These are phyloP conservation scores for Aleiodes testaceus DNA, from an alignment of 2,888 invertebrate genomes.

Conservation along the genomic window DNA sequence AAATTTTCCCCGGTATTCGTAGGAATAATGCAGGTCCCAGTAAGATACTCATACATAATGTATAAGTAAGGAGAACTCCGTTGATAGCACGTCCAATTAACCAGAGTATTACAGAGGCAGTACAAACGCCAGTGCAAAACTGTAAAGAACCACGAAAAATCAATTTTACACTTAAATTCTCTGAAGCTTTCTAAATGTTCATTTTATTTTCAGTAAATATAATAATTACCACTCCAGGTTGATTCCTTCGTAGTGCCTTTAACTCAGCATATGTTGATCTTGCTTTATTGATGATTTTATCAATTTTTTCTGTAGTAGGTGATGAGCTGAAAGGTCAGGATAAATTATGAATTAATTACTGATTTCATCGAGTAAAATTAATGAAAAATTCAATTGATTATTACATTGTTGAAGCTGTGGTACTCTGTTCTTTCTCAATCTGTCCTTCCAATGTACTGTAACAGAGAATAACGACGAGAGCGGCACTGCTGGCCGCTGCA, in stretches of 20 bases:
- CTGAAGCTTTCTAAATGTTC: neutral
- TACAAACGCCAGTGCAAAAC: slow-evolving; percentile 67
- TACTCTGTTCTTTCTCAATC: slow-evolving; percentile 57
- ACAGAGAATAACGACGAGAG: slow-evolving; percentile 65
- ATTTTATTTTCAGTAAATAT: neutral
- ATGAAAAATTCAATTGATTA: slow-evolving; percentile 12
- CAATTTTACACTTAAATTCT: too few relatives aligned
- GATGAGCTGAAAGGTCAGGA: slow-evolving; percentile 56
- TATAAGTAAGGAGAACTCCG: slow-evolving; percentile 62
- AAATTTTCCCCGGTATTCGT: slow-evolving; percentile 59
- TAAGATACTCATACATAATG: slow-evolving; percentile 65
- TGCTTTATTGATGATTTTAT: slow-evolving; percentile 60
- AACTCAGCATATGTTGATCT: slow-evolving; percentile 58
- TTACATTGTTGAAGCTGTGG: slow-evolving; percentile 46
- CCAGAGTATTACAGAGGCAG: slow-evolving; percentile 64
- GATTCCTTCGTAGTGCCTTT: slow-evolving; percentile 62
- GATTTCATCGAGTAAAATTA: slow-evolving; percentile 7
- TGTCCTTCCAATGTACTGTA: slow-evolving; percentile 67
- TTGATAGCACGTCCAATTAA: slow-evolving; percentile 64
- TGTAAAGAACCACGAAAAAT: slow-evolving; percentile 48
- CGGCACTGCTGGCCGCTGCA: slow-evolving; percentile 70
- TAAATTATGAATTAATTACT: slow-evolving; percentile 38
- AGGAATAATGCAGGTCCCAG: slow-evolving; percentile 63
- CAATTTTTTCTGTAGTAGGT: slow-evolving; percentile 59
- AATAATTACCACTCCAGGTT: slow-evolving; percentile 64